phyloP scores from a whole-genome alignment of 2,113 vertebrate species.

The Apodemus speciosus region DNA sequence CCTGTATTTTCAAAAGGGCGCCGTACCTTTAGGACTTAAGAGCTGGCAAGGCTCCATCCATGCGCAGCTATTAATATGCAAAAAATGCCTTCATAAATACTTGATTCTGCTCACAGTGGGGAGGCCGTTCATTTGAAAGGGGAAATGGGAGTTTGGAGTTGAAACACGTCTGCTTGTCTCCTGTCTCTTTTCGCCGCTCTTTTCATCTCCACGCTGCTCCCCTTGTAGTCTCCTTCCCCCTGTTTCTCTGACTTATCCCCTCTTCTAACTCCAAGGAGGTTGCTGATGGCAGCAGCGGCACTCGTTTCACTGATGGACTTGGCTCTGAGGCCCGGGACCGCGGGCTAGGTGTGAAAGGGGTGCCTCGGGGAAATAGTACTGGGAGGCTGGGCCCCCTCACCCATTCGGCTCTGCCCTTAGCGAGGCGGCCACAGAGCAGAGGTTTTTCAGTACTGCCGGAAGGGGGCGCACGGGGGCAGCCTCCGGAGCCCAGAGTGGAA shows the following conservation, averaged over 20 bases:
- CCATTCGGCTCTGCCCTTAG: accelerated
- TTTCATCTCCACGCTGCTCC: constrained; percentile 73
- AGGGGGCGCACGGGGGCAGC: constrained; percentile 58
- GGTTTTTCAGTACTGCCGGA: background rate
- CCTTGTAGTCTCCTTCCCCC: constrained; percentile 42
- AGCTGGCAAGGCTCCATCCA: constrained; percentile 60
- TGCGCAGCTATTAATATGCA: constrained; percentile 81
- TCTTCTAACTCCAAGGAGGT: constrained; percentile 5
- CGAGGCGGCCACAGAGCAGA: background rate
- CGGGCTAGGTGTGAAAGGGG: background rate
- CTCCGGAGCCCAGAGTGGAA: background rate
- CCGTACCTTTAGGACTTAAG: constrained; percentile 69
- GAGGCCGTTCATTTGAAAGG: constrained; percentile 81
- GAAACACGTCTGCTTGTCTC: constrained; percentile 77
- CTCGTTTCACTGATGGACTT: background rate
- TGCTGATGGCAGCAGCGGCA: background rate
- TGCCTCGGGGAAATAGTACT: background rate
- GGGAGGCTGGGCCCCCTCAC: background rate
- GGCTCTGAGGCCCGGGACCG: background rate
- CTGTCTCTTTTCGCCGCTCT: too few species aligned
- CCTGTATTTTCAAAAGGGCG: constrained; percentile 60
- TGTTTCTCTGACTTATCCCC: background rate
- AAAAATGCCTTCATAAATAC: constrained; percentile 84
- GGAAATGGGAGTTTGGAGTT: constrained; percentile 77
- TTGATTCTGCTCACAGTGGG: constrained; percentile 83